A percentile compares a stretch with the other conserved stretches of the same genome.
phyloP scores from a whole-genome alignment of 2,888 invertebrate genomes.

The Eilema depressum region DNA sequence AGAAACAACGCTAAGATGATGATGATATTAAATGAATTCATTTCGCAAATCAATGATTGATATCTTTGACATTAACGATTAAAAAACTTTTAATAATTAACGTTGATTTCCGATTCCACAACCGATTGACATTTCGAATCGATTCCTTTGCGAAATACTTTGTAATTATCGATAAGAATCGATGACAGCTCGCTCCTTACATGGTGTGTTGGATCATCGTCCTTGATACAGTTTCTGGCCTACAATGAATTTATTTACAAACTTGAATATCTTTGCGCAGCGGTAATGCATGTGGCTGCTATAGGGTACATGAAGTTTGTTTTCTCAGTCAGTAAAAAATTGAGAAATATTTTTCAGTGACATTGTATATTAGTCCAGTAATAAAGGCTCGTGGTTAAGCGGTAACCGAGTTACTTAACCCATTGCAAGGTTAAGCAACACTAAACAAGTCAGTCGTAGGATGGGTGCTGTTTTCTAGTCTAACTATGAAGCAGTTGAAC shows the following conservation, averaged over 20 bases:
- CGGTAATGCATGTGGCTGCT: too few species aligned
- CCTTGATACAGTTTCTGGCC: neutral
- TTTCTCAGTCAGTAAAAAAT: too few species aligned
- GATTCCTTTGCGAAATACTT: neutral
- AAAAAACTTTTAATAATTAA: neutral
- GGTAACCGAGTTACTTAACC: too few species aligned
- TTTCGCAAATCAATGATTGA: neutral
- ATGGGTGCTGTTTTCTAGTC: too few species aligned
- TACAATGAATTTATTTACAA: neutral
- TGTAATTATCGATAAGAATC: neutral
- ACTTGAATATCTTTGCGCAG: neutral
- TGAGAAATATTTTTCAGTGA: too few species aligned
- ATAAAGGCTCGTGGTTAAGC: too few species aligned
- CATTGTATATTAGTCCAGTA: too few species aligned
- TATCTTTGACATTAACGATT: neutral
- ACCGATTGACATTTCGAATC: conserved; percentile 3
- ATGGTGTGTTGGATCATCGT: neutral
- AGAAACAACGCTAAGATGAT: neutral
- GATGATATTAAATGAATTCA: neutral
- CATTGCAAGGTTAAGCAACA: too few species aligned
- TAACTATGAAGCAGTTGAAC: too few species aligned
- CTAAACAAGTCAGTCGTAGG: too few species aligned
- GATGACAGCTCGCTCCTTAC: neutral
- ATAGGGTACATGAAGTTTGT: too few species aligned
- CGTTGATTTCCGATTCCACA: neutral